Base-by-base conservation (phyloP, 2,888 invertebrate species). In the Phyllotreta striolata region DNA sequence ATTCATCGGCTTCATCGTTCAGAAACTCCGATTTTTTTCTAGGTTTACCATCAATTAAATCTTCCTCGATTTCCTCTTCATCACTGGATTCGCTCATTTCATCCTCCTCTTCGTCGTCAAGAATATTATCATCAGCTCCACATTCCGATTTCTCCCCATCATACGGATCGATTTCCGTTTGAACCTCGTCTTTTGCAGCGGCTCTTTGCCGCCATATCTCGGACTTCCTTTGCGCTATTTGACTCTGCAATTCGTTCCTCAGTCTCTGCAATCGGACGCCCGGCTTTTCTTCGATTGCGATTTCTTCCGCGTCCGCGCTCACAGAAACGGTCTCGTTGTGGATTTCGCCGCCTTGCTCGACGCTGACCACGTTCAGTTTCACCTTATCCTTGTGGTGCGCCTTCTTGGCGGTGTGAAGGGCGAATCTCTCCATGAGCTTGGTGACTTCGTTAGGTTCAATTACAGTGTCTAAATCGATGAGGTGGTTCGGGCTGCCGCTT, bases 201-300 rank as follows among this genome's bases (percentile, higher is more conserved):
- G 74, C 81, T 55, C 88, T 86, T 72, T 89, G 86, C 60, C 86
- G 84, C 87, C 93, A 87, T 71, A 91, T 89, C 63, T 89, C 84
- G 41, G 88, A 86, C 55, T 92, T 83, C 73, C 88, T 89, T 67
- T 86, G 85, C 1, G 87, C 87, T 75, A 95, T 94, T 79, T 90
- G 84, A 9, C 85, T 83, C 74, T 90, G 87, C 1, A 95, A 83
- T 66, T 89, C 88, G 65, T 88, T 86, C 76, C 89, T 90, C 56
- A 95, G 81, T 71, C 86, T 88, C n/a, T 85, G 78, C 68, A 91
- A 85, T 71, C 88, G 89, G 1, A 87, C 87, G 0, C 95, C 93
- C 44, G 92, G 91, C 76, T 88, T 86, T 38, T 82, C 83, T 40
- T 82, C 82, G 10, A 83, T 78, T 63, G 63, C 74, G 59, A 74